phyloP scores from a whole-genome alignment of 2,113 vertebrate genomes.

The Gadus chalcogrammus region DNA sequence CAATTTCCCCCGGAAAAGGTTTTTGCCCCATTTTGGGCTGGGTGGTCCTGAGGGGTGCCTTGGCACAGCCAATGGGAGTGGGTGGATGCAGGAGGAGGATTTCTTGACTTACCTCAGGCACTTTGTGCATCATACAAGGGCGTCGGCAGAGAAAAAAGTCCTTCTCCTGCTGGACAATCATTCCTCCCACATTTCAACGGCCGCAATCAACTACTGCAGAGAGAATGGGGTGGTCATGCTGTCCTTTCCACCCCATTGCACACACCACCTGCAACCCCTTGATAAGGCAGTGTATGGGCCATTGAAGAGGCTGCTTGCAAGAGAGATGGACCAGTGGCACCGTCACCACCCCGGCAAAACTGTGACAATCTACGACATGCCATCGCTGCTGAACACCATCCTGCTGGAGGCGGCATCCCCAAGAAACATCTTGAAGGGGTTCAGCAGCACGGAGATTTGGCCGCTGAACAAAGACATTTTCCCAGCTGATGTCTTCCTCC shows the following conservation, averaged over 20 bases:
- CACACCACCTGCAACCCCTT: background rate
- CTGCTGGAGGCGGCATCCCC: background rate
- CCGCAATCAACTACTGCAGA: background rate
- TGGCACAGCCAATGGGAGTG: constrained; percentile 1
- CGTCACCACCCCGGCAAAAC: background rate
- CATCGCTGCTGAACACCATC: background rate
- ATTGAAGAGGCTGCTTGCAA: background rate
- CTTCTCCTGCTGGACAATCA: constrained; percentile 8
- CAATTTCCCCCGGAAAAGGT: too few relatives aligned
- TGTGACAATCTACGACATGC: background rate
- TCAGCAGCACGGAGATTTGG: background rate
- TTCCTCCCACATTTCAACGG: constrained; percentile 1
- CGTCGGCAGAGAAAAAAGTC: background rate
- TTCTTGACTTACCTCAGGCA: background rate
- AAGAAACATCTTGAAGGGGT: background rate
- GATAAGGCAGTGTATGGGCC: background rate
- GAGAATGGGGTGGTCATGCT: background rate
- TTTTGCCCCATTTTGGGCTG: too few relatives aligned
- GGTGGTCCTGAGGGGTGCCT: background rate
- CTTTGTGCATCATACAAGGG: background rate
- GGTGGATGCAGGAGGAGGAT: constrained; percentile 13
- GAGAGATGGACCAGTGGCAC: background rate
- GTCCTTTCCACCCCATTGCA: background rate
- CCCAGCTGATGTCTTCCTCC: background rate
- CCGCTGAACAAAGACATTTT: constrained; percentile 4